Evolutionary conservation across 2,888 invertebrate species (phyloP).

Genomic region (Ennomos fuscantarius): DNA sequence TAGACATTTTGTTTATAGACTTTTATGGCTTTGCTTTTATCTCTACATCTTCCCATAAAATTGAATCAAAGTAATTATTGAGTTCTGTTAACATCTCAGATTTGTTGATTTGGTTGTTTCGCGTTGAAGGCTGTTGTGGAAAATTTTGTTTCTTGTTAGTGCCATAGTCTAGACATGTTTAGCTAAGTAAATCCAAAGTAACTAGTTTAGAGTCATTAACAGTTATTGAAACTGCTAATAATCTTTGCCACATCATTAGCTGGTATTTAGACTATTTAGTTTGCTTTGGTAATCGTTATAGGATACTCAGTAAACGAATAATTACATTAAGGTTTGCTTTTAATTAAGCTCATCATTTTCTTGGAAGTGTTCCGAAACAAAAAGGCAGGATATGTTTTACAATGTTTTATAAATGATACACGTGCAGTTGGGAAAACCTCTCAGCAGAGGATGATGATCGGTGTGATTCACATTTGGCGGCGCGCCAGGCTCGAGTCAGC

Average conservation of each 20-base stretch:
- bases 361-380: not conserved
- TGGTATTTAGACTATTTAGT: no score
- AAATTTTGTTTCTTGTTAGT: not conserved
- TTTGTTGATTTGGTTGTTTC: not conserved
- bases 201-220: not conserved
- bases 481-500: slow-evolving; percentile 46
- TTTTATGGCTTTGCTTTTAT: slow-evolving; percentile 5
- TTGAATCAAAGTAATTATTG: not conserved
- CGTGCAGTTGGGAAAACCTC: slow-evolving; percentile 13
- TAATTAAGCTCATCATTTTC: not conserved
- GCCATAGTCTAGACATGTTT: not conserved
- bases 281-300: no score
- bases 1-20: slow-evolving; percentile 28
- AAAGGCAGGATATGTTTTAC: slow-evolving; percentile 3
- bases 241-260: no score
- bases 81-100: no score
- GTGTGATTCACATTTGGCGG: slow-evolving; percentile 59
- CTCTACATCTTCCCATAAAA: not conserved
- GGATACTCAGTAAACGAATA: no score
- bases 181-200: not conserved
- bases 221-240: no score
- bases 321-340: no score
- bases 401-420: slow-evolving; percentile 1
- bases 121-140: not conserved
- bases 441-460: slow-evolving; percentile 45